Conservation (phyloP, 2,797 vertebrate genomes). For the Lagocephalus sceleratus region DNA sequence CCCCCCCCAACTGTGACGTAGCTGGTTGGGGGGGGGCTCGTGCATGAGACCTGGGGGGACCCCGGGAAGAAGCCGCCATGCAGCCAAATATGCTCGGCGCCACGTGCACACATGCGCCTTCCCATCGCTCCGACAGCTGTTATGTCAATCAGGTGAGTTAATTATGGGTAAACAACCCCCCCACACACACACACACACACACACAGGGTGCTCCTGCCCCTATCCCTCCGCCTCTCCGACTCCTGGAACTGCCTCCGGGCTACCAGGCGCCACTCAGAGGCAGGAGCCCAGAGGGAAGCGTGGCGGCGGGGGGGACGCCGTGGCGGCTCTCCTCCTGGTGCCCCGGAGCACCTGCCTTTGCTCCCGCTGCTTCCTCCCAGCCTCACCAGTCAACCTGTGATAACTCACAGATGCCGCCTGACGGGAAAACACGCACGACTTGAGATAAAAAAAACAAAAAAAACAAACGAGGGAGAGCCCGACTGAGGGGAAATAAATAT, state of each 20-base stretch:
- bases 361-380: constrained; percentile 40
- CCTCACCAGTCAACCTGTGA: constrained; percentile 50
- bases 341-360: constrained; percentile 46
- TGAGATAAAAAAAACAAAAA: no score
- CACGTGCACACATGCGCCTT: constrained; percentile 39
- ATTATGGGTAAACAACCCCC: constrained; percentile 78
- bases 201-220: constrained; percentile 35
- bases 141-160: constrained; percentile 82
- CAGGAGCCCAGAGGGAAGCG: constrained; percentile 50
- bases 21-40: no score
- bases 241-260: constrained; percentile 49
- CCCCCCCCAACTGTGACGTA: no score
- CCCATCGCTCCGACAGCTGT: constrained; percentile 72
- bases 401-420: constrained; percentile 37
- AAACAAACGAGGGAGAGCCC: neutral
- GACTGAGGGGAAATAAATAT: constrained; percentile 37
- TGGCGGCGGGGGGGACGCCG: constrained; percentile 31
- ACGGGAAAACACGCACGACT: constrained; percentile 18
- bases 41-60: no score
- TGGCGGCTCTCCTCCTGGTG: constrained; percentile 32
- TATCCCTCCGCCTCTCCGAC: constrained; percentile 39
- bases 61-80: constrained; percentile 33
- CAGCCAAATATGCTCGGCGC: constrained; percentile 19
- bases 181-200: constrained; percentile 49
- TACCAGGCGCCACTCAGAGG: constrained; percentile 44